These are phyloP conservation scores for Sylvietta virens DNA, from an alignment of 2,113 vertebrate genomes.

Conservation along the genomic window DNA sequence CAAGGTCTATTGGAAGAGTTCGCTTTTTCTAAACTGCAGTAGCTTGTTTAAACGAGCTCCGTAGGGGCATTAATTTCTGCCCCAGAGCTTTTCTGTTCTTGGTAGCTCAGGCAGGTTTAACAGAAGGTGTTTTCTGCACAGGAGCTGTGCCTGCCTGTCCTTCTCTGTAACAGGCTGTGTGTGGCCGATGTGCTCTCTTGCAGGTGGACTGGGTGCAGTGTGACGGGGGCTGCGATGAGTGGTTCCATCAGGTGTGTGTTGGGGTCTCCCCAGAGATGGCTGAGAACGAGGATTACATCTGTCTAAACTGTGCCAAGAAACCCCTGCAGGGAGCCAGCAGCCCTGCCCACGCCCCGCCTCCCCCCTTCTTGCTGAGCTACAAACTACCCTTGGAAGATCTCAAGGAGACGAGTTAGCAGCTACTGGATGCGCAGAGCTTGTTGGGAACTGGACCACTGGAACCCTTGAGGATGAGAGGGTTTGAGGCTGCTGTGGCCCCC, in stretches of 20 bases:
- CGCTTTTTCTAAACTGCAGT: neutral
- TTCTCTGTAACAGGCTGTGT: neutral
- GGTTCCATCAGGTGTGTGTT: conserved; percentile 98
- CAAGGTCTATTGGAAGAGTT: neutral
- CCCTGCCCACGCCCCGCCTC: conserved; percentile 68
- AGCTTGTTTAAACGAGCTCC: neutral
- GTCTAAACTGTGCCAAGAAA: conserved; percentile 89
- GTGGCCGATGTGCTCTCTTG: conserved; percentile 52
- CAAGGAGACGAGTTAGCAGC: conserved; percentile 87
- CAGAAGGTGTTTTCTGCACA: neutral
- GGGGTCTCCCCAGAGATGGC: conserved; percentile 98
- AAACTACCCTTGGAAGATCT: conserved; percentile 78
- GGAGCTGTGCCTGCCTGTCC: neutral
- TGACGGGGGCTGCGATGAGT: conserved; percentile 97
- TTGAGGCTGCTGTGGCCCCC: conserved; percentile 57
- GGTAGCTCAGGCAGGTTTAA: neutral
- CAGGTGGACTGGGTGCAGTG: conserved; percentile 99
- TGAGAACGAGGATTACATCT: conserved; percentile 98
- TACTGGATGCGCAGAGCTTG: conserved; percentile 38
- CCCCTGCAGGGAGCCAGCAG: conserved; percentile 70
- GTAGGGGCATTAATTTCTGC: neutral
- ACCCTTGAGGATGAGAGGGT: conserved; percentile 45
- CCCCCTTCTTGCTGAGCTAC: conserved; percentile 76
- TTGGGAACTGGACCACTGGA: conserved; percentile 67
- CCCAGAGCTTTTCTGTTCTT: neutral